These are phyloP conservation scores for Casuarius casuarius DNA, from an alignment of 2,113 vertebrate species.

Conservation along the genomic window DNA sequence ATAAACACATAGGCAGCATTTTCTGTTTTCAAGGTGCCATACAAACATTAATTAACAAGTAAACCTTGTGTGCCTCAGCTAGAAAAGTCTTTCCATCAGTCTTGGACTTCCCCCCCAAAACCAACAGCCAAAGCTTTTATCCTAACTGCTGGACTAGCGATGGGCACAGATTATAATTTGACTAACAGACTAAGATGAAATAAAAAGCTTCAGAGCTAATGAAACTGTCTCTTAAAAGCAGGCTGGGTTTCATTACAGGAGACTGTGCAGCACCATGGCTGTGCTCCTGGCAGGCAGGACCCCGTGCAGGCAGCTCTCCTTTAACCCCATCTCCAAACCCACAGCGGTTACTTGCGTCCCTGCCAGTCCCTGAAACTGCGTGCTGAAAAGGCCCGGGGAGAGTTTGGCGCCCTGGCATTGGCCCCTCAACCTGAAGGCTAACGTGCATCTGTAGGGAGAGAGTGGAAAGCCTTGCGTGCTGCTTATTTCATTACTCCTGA, in stretches of 20 bases:
- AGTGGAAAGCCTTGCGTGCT: not conserved
- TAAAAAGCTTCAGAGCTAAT: constrained; percentile 49
- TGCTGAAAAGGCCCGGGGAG: not conserved
- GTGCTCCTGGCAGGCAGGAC: not conserved
- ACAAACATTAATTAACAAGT: constrained; percentile 13
- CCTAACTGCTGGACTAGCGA: not conserved
- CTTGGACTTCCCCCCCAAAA: not conserved
- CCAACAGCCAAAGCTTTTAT: not conserved
- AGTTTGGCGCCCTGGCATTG: not conserved
- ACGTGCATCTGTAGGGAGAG: not conserved
- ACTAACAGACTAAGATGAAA: constrained; percentile 2
- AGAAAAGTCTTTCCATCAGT: not conserved
- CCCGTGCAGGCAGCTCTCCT: not conserved
- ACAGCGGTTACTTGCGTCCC: not conserved
- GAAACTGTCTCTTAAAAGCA: not conserved
- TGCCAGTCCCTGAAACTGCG: not conserved
- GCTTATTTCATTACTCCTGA: not conserved
- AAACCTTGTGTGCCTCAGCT: not conserved
- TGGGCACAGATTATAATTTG: constrained; percentile 3
- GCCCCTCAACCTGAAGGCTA: not conserved
- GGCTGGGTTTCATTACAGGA: not conserved
- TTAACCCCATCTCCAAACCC: not conserved
- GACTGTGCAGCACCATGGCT: not conserved
- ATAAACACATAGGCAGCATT: not conserved
- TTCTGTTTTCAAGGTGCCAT: constrained; percentile 29